These are phyloP conservation scores for Drosophila tripunctata DNA, from an alignment of 2,888 invertebrate species.

Conservation along the genomic window DNA sequence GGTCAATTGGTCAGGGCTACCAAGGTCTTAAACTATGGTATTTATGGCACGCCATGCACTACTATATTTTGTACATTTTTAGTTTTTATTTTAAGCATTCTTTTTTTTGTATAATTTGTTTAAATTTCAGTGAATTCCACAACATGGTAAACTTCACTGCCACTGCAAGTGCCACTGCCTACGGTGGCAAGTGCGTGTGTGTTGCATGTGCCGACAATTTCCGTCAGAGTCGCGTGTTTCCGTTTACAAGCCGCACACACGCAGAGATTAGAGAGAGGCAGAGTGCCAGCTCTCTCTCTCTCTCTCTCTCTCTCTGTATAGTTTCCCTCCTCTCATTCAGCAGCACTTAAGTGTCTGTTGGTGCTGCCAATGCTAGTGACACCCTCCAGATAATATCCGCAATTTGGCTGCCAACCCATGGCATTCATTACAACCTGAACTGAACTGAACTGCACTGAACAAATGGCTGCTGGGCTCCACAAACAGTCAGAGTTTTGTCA, in stretches of 20 bases:
- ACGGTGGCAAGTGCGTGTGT: slow-evolving; percentile 58
- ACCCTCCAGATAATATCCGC: slow-evolving; percentile 67
- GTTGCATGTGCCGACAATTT: slow-evolving; percentile 71
- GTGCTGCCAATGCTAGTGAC: slow-evolving; percentile 40
- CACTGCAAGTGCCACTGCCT: slow-evolving; percentile 1
- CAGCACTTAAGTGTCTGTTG: slow-evolving; percentile 70
- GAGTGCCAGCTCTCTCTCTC: no score
- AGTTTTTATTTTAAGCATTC: slow-evolving; percentile 37
- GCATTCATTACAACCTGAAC: slow-evolving; percentile 27
- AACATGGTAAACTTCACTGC: slow-evolving; percentile 11
- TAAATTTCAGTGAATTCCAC: slow-evolving; percentile 35
- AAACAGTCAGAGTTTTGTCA: background rate
- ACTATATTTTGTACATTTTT: no score
- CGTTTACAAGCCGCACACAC: slow-evolving; percentile 55
- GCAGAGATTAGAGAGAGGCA: no score
- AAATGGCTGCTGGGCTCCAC: background rate
- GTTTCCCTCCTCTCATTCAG: slow-evolving; percentile 7
- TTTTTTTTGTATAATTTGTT: slow-evolving; percentile 60
- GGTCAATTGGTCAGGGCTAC: slow-evolving; percentile 75
- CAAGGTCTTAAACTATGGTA: slow-evolving; percentile 70
- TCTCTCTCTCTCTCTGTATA: no score
- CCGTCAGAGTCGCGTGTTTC: slow-evolving; percentile 73
- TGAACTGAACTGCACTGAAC: no score
- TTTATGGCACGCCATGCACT: slow-evolving; percentile 70
- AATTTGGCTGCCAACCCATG: slow-evolving; percentile 40